Conservation (phyloP, 2,113 vertebrate genomes). For the Mormyrus lacerda region DNA sequence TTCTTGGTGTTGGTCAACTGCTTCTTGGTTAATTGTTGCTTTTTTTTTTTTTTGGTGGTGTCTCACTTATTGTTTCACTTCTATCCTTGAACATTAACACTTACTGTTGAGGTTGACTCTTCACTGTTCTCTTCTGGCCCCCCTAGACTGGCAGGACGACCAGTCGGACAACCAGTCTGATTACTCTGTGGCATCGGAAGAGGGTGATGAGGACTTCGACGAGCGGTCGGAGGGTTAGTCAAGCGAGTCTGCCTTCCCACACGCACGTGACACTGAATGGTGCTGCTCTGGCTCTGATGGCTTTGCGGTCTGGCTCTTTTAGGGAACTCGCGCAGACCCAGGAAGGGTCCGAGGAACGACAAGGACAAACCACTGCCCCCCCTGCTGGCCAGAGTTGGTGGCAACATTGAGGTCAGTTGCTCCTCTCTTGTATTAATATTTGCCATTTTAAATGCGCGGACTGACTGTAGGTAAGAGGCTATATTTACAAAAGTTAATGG, state of each 20-base stretch:
- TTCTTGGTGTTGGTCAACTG: background rate
- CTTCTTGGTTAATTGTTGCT: background rate
- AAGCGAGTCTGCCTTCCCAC: background rate
- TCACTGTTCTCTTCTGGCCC: conserved; percentile 32
- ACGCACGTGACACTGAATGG: background rate
- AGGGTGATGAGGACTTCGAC: conserved; percentile 95
- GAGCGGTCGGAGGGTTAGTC: conserved; percentile 84
- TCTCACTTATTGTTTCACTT: background rate
- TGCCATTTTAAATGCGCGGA: background rate
- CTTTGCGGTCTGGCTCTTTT: conserved; percentile 17
- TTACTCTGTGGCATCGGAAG: conserved; percentile 95
- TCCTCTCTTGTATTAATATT: background rate
- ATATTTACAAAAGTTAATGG: background rate
- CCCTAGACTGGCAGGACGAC: conserved; percentile 95
- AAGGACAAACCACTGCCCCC: conserved; percentile 95
- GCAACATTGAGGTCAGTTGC: conserved; percentile 85
- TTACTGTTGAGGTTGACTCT: background rate
- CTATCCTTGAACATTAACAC: background rate
- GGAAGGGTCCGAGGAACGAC: conserved; percentile 91
- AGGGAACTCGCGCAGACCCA: conserved; percentile 82
- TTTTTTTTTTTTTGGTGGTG: background rate
- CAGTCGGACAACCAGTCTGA: conserved; percentile 98
- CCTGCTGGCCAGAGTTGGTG: conserved; percentile 87
- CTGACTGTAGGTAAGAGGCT: background rate
- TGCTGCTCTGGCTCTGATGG: background rate